Conservation (phyloP, 1,140 invertebrate genomes). For the Daktulosphaira vitifoliae region DNA sequence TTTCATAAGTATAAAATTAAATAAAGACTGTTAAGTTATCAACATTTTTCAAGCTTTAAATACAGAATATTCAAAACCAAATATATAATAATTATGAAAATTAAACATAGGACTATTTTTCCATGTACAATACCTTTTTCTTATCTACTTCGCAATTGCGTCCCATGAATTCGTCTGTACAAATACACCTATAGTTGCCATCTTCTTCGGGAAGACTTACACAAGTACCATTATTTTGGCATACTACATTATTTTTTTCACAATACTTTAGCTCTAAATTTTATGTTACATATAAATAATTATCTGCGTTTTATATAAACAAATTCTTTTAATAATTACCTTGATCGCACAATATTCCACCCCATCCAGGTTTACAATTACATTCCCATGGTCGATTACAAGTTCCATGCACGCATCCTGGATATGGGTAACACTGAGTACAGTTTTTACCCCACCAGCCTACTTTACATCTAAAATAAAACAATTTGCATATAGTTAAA, state of each 20-base stretch:
- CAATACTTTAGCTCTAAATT: slow-evolving; percentile 63
- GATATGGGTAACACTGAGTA: slow-evolving; percentile 72
- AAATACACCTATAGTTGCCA: slow-evolving; percentile 60
- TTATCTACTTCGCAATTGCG: slow-evolving; percentile 45
- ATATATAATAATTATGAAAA: too few relatives aligned
- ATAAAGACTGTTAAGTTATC: too few relatives aligned
- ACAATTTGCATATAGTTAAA: too few relatives aligned
- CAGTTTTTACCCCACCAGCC: slow-evolving; percentile 79
- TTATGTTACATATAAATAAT: background rate
- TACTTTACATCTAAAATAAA: slow-evolving; percentile 59
- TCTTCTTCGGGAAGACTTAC: slow-evolving; percentile 63
- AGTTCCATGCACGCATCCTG: slow-evolving; percentile 72
- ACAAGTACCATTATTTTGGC: slow-evolving; percentile 70
- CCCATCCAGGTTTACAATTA: slow-evolving; percentile 73
- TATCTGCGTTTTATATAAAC: background rate
- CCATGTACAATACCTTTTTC: slow-evolving; percentile 39
- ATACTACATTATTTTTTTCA: slow-evolving; percentile 57
- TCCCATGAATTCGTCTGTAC: slow-evolving; percentile 50
- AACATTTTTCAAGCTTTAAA: too few relatives aligned
- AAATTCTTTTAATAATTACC: slow-evolving; percentile 45
- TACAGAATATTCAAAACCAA: too few relatives aligned
- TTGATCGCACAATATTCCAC: slow-evolving; percentile 80
- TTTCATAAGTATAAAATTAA: too few relatives aligned
- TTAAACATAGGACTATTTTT: too few relatives aligned
- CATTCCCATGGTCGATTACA: slow-evolving; percentile 84